Base-by-base conservation (phyloP, 2,888 invertebrate genomes). In the Lithodes maja region DNA sequence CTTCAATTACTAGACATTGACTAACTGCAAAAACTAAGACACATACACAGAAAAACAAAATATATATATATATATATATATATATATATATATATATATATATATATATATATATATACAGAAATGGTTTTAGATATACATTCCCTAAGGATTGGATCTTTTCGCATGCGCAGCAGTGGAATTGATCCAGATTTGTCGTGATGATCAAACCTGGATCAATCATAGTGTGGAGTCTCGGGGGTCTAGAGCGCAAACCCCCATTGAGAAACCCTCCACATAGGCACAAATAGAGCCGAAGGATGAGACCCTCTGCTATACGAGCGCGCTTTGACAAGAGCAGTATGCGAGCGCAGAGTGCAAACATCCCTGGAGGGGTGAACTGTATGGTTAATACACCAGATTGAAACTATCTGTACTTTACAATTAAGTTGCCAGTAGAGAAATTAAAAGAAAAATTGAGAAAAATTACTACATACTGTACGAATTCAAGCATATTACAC, bases 191-290 rank as follows among this genome's bases (percentile, higher is more conserved):
- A 80, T 87, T 90, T 82, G 79, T 55, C n/a, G 68, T 74, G 33
- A 49, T 52, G 84, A 71, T 69, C 90, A 82, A 87, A 87, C 87
- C 90, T 90, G 90, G 90, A 80, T 90, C 90, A 90, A 90, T 80
- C 49, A 49, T 5, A 33, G 17, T 52, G 85, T 85, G 85, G 84
- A 84, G 83, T 68, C 71, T 12, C 69, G n/a, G 68, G 71, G 85
- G 78, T 84, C 90, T 90, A 85, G 52, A 61, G 90, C 90, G 90
- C 90, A 90, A 87, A 87, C 82, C 90, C 77, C 80, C 33, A 17
- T 54, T 81, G 9, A 77, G 17, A 77, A 33, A 61, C 33, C 71
- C 83, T 90, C 90, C 86, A 83, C 83, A 71, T 12, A 5, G 33
- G 17, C 15, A 81, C 71, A 50, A 55, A 33, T 61, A 80, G 54